Percentiles rank a stretch among this genome's conserved stretches.
Evolutionary conservation across 2,113 vertebrate genomes (phyloP).

Genomic region (Atractosteus spatula): DNA sequence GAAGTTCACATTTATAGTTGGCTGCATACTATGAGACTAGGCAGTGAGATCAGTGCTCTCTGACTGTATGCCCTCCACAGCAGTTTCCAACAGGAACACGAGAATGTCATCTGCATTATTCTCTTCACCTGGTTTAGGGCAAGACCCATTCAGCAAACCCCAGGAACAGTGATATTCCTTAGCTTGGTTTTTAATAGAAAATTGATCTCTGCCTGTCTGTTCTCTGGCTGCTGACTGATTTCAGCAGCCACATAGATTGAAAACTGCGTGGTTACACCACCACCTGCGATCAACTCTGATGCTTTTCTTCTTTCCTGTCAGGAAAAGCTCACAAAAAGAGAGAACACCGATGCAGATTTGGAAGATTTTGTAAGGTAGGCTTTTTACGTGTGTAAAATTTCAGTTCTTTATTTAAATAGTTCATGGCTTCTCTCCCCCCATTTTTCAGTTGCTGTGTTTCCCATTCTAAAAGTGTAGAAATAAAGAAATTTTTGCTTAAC

Average conservation of each 20-base stretch:
- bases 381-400: not conserved
- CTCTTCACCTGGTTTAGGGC: not conserved
- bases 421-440: too few relatives aligned
- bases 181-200: not conserved
- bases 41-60: too few relatives aligned
- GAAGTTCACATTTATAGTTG: not conserved
- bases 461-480: too few relatives aligned
- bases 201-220: not conserved
- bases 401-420: too few relatives aligned
- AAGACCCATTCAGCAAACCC: not conserved
- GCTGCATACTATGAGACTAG: not conserved
- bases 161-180: not conserved
- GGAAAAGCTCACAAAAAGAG: conserved; percentile 44
- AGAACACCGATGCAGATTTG: conserved; percentile 33
- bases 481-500: too few relatives aligned
- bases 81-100: not conserved
- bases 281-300: not conserved
- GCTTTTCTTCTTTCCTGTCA: conserved; percentile 20
- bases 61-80: too few relatives aligned
- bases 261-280: too few relatives aligned
- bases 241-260: too few relatives aligned
- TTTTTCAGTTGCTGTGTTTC: too few relatives aligned
- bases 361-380: conserved; percentile 22
- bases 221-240: too few relatives aligned
- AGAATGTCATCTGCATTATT: not conserved